Evolutionary conservation across 2,113 vertebrate species (phyloP).

Genomic region (Lanius ludovicianus): DNA sequence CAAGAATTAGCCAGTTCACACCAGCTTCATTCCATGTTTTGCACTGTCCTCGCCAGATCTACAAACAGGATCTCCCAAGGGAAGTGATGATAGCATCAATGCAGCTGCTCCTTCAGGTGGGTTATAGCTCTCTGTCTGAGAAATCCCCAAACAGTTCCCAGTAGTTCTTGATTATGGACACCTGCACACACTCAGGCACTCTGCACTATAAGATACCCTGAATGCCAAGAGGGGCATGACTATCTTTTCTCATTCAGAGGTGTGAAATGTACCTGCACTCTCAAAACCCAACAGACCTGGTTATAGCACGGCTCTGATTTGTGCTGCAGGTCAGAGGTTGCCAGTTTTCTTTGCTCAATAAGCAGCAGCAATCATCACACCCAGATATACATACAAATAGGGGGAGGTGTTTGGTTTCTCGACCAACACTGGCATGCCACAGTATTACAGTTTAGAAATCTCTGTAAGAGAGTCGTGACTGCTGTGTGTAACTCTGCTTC

Average conservation of each 20-base stretch:
- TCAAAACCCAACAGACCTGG: not conserved
- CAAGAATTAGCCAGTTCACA: not conserved
- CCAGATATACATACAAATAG: not conserved
- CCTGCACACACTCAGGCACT: not conserved
- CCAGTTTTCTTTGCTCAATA: not conserved
- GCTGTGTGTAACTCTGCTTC: not conserved
- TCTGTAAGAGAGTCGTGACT: slow-evolving; percentile 10
- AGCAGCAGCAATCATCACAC: not conserved
- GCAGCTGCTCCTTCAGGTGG: not conserved
- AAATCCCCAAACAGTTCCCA: not conserved
- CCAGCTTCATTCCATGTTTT: not conserved
- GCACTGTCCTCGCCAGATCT: not conserved
- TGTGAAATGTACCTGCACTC: not conserved
- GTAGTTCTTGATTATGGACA: not conserved
- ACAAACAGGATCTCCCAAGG: not conserved
- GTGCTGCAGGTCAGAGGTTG: not conserved
- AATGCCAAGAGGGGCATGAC: rapidly evolving
- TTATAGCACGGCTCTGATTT: not conserved
- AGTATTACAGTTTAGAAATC: not conserved
- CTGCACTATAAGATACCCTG: not conserved
- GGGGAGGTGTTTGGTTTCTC: not conserved
- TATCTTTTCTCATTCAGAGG: not conserved
- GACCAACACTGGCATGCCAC: rapidly evolving
- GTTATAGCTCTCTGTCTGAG: not conserved
- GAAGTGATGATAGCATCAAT: not conserved